Evolutionary conservation across 2,797 vertebrate genomes (phyloP), one percentile per base, ranked within the genome.

Genomic region (Emys orbicularis): DNA sequence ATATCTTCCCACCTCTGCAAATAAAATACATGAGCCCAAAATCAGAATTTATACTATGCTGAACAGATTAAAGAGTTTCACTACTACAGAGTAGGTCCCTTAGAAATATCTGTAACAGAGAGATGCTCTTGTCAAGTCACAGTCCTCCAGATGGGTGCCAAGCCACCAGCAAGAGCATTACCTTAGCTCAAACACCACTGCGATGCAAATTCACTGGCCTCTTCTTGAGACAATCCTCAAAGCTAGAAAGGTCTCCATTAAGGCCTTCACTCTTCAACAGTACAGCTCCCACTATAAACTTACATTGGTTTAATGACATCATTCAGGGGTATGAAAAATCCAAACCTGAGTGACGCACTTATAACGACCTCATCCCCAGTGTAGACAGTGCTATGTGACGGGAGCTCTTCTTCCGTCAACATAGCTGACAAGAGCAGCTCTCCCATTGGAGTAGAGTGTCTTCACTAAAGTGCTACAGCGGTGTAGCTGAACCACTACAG

Each of bases 1-100:
- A 83, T 47, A 84, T 53, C 76, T 87, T 88, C 53, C 29, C 52
- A 90, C 85, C 61, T 77, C 79, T 77, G 59, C 25, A 82, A 88
- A 81, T 8, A 23, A 94, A 95, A 87, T 5, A 57, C 5, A 41
- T 11, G 29, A 92, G 18, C 21, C 83, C 27, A 79, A 83, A n/a
- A 80, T 44, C 61, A 72, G 31, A 31, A 37, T 7, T 56, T n/a
- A 74, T 18, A 21, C 12, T 90, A 79, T 0, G 0, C 11, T 81
- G 80, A 49, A 68, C 4, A 4, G 44, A 61, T n/a, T 44, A 19
- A 85, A 56, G 90, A 90, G 27, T 57, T 83, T 80, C 2, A 59
- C 34, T 53, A 3, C 1, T 84, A 37, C 3, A 0, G 18, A 34
- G 34, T 11, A 4, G 0, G 2, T 41, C 74, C 41, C 18, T 68